A percentile compares a stretch with the other conserved stretches of the same genome.
Conservation (phyloP, 2,888 invertebrate species). For the Pristionchus fissidentatus region DNA sequence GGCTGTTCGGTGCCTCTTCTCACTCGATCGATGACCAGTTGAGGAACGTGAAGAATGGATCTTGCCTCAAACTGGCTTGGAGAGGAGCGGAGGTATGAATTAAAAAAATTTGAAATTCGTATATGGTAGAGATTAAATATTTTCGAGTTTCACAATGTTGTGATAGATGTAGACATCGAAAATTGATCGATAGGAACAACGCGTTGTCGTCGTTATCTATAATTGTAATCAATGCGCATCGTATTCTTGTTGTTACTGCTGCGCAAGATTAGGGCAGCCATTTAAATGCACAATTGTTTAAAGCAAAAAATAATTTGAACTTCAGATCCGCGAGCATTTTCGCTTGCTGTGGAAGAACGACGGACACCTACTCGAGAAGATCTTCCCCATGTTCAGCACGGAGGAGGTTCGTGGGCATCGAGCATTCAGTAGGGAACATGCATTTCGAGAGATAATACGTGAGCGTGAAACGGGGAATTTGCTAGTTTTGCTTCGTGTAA, state of each 20-base stretch:
- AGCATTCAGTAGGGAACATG: too few species aligned
- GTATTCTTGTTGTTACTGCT: too few species aligned
- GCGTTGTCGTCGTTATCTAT: not conserved
- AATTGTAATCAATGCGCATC: not conserved
- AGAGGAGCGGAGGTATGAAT: conserved; percentile 61
- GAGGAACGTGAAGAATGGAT: conserved; percentile 64
- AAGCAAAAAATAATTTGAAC: conserved; percentile 55
- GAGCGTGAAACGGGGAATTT: too few species aligned
- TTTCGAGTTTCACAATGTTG: not conserved
- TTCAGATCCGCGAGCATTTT: conserved; percentile 80
- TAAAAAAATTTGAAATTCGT: not conserved
- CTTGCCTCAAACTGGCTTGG: conserved; percentile 69
- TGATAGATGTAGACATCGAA: too few species aligned
- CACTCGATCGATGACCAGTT: conserved; percentile 66
- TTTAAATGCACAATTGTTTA: too few species aligned
- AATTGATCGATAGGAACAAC: too few species aligned
- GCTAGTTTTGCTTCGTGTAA: too few species aligned
- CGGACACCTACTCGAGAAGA: conserved; percentile 77
- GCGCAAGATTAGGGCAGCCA: conserved; percentile 55
- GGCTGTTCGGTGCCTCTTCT: conserved; percentile 47
- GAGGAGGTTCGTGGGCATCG: conserved; percentile 44
- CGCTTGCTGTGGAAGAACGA: conserved; percentile 85
- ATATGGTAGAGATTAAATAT: not conserved
- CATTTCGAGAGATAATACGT: too few species aligned
- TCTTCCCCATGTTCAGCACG: conserved; percentile 70